phyloP scores from a whole-genome alignment of 23 tunicate species.

The Ciona savignyi region DNA sequence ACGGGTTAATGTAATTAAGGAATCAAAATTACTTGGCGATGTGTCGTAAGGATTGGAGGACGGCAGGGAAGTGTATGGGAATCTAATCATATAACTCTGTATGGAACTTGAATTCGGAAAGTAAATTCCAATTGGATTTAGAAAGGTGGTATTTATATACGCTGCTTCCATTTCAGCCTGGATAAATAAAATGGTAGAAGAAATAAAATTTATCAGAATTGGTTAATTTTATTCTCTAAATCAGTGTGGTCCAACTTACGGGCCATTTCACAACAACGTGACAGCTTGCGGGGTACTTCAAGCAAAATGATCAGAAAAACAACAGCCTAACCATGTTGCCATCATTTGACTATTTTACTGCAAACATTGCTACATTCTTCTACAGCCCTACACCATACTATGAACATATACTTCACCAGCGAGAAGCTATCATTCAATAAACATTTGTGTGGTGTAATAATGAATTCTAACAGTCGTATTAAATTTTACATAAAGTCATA shows the following conservation, averaged over 20 bases:
- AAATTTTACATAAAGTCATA: too few species aligned
- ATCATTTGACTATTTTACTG: too few species aligned
- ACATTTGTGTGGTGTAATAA: too few species aligned
- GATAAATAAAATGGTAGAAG: not conserved
- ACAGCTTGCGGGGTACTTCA: not conserved
- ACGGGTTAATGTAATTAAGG: too few species aligned
- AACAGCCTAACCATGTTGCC: too few species aligned
- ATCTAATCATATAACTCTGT: constrained; percentile 17
- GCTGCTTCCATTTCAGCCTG: constrained; percentile 42
- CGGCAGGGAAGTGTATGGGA: constrained; percentile 22
- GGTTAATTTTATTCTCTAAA: too few species aligned
- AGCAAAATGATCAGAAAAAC: not conserved
- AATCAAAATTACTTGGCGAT: not conserved
- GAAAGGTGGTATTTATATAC: constrained; percentile 1
- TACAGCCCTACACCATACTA: too few species aligned
- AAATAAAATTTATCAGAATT: not conserved
- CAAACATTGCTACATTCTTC: too few species aligned
- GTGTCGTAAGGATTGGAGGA: not conserved
- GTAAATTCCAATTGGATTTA: constrained; percentile 23
- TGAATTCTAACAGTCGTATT: too few species aligned
- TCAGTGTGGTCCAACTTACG: not conserved
- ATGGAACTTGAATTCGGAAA: constrained; percentile 30
- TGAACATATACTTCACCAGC: too few species aligned
- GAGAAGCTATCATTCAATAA: too few species aligned
- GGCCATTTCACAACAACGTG: not conserved